Evolutionary conservation across 2,888 invertebrate species (phyloP).

Genomic region (Drosophila koepferae): DNA sequence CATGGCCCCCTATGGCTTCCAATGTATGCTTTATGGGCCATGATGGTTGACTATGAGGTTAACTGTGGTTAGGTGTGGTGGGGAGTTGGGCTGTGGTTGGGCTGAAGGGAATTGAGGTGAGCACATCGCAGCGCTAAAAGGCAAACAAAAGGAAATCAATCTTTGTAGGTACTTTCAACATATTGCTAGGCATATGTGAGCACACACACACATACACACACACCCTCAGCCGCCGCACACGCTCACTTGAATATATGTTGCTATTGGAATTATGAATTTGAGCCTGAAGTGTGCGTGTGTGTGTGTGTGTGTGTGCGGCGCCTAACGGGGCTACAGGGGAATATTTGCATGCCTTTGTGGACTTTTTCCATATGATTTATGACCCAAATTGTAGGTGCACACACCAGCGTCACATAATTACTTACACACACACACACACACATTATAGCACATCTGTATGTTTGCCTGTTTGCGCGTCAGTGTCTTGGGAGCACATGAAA

Average conservation of each 20-base stretch:
- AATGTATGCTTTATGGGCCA: conserved; percentile 44
- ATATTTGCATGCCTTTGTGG: conserved; percentile 75
- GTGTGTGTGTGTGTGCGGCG: background rate
- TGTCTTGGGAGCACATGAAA: conserved; percentile 53
- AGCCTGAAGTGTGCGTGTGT: conserved; percentile 12
- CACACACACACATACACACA: conserved; percentile 16
- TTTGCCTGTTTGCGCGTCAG: conserved; percentile 18
- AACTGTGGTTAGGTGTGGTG: background rate
- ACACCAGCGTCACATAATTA: conserved; percentile 48
- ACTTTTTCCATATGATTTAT: conserved; percentile 78
- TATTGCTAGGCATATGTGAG: conserved; percentile 45
- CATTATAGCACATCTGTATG: conserved; percentile 10
- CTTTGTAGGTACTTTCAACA: conserved; percentile 61
- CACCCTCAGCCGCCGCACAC: background rate
- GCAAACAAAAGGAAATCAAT: conserved; percentile 78
- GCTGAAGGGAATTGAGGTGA: conserved; percentile 58
- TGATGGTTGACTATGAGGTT: conserved; percentile 8
- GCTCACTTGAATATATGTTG: conserved; percentile 20
- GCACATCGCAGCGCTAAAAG: conserved; percentile 59
- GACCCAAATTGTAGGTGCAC: conserved; percentile 70
- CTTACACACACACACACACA: conserved; percentile 29
- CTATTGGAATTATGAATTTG: conserved; percentile 31
- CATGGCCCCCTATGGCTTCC: conserved; percentile 59
- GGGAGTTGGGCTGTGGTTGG: background rate
- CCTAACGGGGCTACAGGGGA: conserved; percentile 55